Evolutionary conservation across 2,113 vertebrate genomes (phyloP), one percentile per base, ranked within the genome.

Genomic region (Sprattus sprattus): DNA sequence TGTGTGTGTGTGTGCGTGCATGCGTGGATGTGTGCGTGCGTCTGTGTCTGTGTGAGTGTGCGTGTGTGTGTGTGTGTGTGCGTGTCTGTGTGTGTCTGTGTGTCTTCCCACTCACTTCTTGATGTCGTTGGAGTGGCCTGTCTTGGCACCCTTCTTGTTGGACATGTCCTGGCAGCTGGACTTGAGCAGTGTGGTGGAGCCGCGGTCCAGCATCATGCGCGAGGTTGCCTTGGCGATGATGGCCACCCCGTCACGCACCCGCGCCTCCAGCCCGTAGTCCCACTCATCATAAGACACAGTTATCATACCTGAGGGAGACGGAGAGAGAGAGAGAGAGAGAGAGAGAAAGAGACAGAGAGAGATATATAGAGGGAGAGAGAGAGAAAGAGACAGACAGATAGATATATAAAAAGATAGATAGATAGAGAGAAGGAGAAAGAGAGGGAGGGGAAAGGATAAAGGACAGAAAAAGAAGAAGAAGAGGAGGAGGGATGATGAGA

Each of bases 261-360:
- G 96, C 91, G 97, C 97, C 91, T 98, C 96, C 89, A 97, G 97
- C 93, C 96, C 97, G 2, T 99, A 99, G 95, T 99, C 98, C 98
- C 98, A 99, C 91, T 99, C 98, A 80, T 99, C 98, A 28, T 99
- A 99, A 50, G 98, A 99, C 89, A 99, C 98, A 0, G 98, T 99
- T 92, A 99, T 99, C 88, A 99, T 96, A 86, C 95, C 95, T 96
- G 89, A 82, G 84, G 90, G 25, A 86, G 85, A 39, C 15, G 50
- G 78, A 54, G 45, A 64, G 45, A 46, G n/a, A 64, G 45, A 28
- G 13, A 52, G 67, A 47, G 20, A n/a, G 7, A 22, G 52, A 45
- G 22, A 45, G 6, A 47, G 81, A 28, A 60, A n/a, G 81, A 49
- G 18, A 45, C 16, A 11, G 6, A 47, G 54, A 57, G n/a, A 45